Base-by-base conservation (phyloP, 2,888 invertebrate species). In the Polyploca ridens region DNA sequence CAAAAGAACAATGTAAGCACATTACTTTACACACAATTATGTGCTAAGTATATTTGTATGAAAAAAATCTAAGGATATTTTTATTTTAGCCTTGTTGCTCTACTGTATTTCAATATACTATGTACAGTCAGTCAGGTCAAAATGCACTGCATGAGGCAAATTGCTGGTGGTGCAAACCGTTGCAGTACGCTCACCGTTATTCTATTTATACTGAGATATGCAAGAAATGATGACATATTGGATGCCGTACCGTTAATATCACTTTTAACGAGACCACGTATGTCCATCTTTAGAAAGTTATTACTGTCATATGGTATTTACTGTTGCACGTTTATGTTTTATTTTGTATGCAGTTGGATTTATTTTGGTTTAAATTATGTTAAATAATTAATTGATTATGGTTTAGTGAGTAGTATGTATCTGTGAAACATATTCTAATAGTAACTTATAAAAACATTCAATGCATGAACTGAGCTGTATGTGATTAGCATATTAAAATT, bases 151-250 rank as follows among this genome's bases (percentile, higher is more conserved):
- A 54, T n/a, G 16, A 54, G 19, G 19, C 19, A 54, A 19, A 54
- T 54, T 54, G 19, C 49, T 49, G 49, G 7, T 16, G 49, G 49
- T 49, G 16, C 7, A 7, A 16, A 16, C 16, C 49, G 49, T 16
- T 54, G 54, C 54, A 49, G 6, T 49, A 14, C 13, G 46, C 6
- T 16, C 5, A 54, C 54, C 54, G 54, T 54, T 54, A 54, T 54
- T 54, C 19, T 54, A 54, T 54, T 54, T 54, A 54, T 19, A 54
- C 54, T 54, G 16, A 54, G 54, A 54, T 54, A 54, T 19, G 54
- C 54, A 54, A 54, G 54, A 54, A 59, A 59, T 58, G 59, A 58
- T 46, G 63, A 58, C 63, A 35, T 63, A 63, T 46, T 44, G 63
- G 58, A 33, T 16, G 33, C 6, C n/a, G 14, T 19, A 63, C 44